Conservation (phyloP, 2,113 vertebrate genomes). For the Salvelinus namaycush region DNA sequence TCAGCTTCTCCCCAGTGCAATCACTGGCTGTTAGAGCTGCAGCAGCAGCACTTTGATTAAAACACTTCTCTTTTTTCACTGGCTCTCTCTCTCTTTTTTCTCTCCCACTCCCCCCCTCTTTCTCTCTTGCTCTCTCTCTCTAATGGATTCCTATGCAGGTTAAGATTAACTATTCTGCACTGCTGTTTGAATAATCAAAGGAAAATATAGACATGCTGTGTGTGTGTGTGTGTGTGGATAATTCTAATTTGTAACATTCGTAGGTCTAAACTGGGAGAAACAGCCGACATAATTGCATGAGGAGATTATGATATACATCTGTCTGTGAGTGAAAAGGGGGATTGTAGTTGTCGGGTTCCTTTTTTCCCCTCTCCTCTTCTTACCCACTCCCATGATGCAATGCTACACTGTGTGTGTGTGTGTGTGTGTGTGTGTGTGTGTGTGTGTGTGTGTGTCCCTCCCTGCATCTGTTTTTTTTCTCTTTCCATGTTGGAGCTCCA, state of each 20-base stretch:
- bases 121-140: not conserved
- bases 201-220: not conserved
- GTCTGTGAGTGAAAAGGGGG: not conserved
- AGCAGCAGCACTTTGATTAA: conserved; percentile 23
- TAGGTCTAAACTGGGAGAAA: not conserved
- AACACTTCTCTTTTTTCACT: not conserved
- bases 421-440: too few relatives aligned
- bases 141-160: not conserved
- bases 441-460: too few relatives aligned
- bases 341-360: too few relatives aligned
- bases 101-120: not conserved
- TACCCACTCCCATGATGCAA: too few relatives aligned
- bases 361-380: too few relatives aligned
- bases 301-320: not conserved
- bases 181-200: not conserved
- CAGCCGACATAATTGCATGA: not conserved
- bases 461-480: too few relatives aligned
- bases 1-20: conserved; percentile 22
- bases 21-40: conserved; percentile 11
- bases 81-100: not conserved
- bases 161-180: not conserved
- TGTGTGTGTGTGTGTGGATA: not conserved
- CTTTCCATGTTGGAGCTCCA: too few relatives aligned
- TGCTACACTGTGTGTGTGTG: too few relatives aligned
- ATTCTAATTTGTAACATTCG: not conserved